Evolutionary conservation across 2,888 invertebrate species (phyloP), one percentile per base, ranked within the genome.

Genomic region (Stenolophus ochropezus): DNA sequence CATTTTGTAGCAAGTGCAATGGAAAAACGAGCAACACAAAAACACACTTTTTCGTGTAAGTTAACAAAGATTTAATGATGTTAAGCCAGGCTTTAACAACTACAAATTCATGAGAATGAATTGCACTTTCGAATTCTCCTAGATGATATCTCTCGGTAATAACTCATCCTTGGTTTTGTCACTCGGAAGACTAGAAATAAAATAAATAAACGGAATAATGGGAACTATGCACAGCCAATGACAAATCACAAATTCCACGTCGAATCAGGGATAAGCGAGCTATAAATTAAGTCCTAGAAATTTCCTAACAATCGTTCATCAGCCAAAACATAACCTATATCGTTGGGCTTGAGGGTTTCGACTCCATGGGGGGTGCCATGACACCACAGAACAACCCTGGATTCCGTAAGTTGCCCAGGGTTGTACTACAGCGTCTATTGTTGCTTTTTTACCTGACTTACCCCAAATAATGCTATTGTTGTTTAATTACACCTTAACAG

Each of bases 251-350:
- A 69, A 61, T 49, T 78, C 47, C 61, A 47, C 18, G 25, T 65
- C 51, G 78, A 69, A 65, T 78, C 25, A 51, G 23, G 65, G 69
- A 69, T 33, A 61, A 78, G 42, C 27, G 49, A 25, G 69, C 47
- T 49, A 69, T 78, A 78, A 78, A 78, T 78, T 78, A 78, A 78
- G 65, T 51, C 65, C 78, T 47, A 27, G 69, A 51, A 65, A 78
- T 49, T 65, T 78, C 78, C 42, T 33, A 78, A 78, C 78, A 78
- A 78, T 78, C 78, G 78, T 78, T 78, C 65, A 78, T 78, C 78
- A 78, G 14, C 69, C 25, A 78, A 78, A 78, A 78, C 69, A 78
- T 69, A 78, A 78, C 77, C 77, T 23, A 61, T 27, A 77, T 58
- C 76, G 16, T 11, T 76, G 18, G 14, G 23, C 23, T 49, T 20